These are phyloP conservation scores for Drosophila bifasciata DNA, from an alignment of 1,140 invertebrate genomes.

Conservation along the genomic window DNA sequence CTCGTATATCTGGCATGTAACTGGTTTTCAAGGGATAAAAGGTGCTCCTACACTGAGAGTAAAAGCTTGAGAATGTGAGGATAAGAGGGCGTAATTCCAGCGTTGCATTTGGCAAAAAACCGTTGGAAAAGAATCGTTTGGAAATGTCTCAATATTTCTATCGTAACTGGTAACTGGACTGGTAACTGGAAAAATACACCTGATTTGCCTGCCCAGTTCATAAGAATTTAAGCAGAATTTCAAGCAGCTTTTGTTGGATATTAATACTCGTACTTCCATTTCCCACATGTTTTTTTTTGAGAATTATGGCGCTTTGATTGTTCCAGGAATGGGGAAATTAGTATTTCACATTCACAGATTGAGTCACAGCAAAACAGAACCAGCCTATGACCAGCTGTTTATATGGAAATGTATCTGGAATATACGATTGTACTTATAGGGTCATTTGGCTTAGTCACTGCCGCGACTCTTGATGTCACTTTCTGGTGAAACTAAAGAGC, in stretches of 20 bases:
- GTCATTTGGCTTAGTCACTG: conserved; percentile 28
- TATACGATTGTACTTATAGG: neutral
- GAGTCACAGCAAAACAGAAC: conserved; percentile 39
- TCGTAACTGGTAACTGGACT: too few relatives aligned
- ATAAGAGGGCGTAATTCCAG: too few relatives aligned
- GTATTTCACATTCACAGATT: conserved; percentile 30
- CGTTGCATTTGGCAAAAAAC: too few relatives aligned
- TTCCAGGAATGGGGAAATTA: conserved; percentile 34
- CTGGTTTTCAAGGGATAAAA: too few relatives aligned
- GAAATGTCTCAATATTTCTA: too few relatives aligned
- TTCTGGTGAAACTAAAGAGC: conserved; percentile 27
- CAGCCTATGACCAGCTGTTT: conserved; percentile 6
- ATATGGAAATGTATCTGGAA: conserved; percentile 16
- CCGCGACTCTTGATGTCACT: conserved; percentile 3
- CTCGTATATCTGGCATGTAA: too few relatives aligned
- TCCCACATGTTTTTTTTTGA: conserved; percentile 9
- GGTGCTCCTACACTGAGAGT: too few relatives aligned
- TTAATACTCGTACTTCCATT: neutral
- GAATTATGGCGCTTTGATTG: conserved; percentile 15
- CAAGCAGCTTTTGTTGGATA: conserved; percentile 15
- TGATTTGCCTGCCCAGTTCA: conserved; percentile 18
- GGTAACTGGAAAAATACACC: too few relatives aligned
- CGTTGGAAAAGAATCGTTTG: too few relatives aligned
- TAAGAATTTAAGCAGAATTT: conserved; percentile 13
- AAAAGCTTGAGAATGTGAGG: too few relatives aligned